Conservation (phyloP, 1,140 invertebrate species). For the Chelonus insularis region DNA sequence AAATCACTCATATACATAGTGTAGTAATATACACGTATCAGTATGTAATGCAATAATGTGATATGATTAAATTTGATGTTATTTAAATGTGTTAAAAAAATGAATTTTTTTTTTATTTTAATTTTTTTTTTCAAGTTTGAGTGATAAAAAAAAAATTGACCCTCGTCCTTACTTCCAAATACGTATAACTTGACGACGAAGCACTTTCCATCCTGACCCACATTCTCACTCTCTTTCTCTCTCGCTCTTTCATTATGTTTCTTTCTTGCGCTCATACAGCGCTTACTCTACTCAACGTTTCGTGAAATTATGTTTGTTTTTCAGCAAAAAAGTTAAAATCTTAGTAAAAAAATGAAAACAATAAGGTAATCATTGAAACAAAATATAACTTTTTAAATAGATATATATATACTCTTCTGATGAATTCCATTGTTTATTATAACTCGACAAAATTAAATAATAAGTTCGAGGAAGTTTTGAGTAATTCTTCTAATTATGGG, state of each 20-base stretch:
- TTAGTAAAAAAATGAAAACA: too few species aligned
- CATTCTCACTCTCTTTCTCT: conserved; percentile 40
- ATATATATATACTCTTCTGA: neutral
- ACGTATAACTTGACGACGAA: conserved; percentile 45
- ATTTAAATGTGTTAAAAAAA: conserved; percentile 31
- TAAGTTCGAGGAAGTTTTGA: neutral
- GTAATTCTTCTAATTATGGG: neutral
- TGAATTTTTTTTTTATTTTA: conserved; percentile 15
- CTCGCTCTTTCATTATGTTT: conserved; percentile 23
- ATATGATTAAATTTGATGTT: too few species aligned
- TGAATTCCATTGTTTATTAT: neutral
- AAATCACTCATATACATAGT: too few species aligned
- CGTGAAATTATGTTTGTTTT: conserved; percentile 18
- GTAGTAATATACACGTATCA: too few species aligned
- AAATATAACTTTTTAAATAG: neutral
- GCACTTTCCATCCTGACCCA: conserved; percentile 55
- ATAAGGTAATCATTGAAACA: too few species aligned
- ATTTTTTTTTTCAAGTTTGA: conserved; percentile 30
- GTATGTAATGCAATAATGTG: too few species aligned
- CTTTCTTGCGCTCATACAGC: neutral
- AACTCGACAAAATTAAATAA: neutral
- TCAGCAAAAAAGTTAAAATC: neutral
- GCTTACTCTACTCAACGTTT: neutral
- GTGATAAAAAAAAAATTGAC: conserved; percentile 42
- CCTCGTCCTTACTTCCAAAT: conserved; percentile 51